These are phyloP conservation scores for Polymixis flavicincta DNA, from an alignment of 2,888 invertebrate species.

Conservation along the genomic window DNA sequence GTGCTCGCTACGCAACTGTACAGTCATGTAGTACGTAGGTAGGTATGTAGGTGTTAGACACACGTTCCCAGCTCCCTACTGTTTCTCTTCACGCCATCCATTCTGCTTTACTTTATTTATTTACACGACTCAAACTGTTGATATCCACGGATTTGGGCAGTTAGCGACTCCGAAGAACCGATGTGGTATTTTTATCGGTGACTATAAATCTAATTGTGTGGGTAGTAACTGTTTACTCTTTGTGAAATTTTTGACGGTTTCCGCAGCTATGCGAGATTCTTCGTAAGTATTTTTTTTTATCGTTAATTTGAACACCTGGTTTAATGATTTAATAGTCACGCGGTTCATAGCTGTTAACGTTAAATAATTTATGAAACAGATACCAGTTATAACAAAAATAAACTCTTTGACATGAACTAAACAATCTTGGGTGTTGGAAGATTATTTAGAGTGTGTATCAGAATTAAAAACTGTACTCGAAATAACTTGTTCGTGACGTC, in stretches of 20 bases:
- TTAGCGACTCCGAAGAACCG: slow-evolving; percentile 79
- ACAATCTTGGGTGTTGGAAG: slow-evolving; percentile 36
- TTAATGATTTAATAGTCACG: slow-evolving; percentile 70
- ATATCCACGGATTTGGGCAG: slow-evolving; percentile 70
- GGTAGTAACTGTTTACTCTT: slow-evolving; percentile 81
- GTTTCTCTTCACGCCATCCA: slow-evolving; percentile 41
- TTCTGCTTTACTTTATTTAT: slow-evolving; percentile 70
- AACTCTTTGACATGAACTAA: slow-evolving; percentile 46
- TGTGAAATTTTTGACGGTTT: slow-evolving; percentile 74
- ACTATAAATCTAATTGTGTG: slow-evolving; percentile 87
- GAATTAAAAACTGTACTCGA: slow-evolving; percentile 43
- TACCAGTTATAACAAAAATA: slow-evolving; percentile 56
- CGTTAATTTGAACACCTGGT: slow-evolving; percentile 66
- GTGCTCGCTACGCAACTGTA: slow-evolving; percentile 41
- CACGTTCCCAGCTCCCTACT: slow-evolving; percentile 8
- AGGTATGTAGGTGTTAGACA: slow-evolving; percentile 16
- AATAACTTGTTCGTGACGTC: slow-evolving; percentile 48
- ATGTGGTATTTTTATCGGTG: slow-evolving; percentile 85
- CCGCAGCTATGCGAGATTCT: slow-evolving; percentile 58
- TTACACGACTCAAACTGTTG: slow-evolving; percentile 59
- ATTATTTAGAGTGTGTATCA: slow-evolving; percentile 44
- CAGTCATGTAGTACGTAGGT: slow-evolving; percentile 23
- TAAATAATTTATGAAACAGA: slow-evolving; percentile 63
- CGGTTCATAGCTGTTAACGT: slow-evolving; percentile 52
- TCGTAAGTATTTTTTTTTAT: slow-evolving; percentile 50